A percentile compares a stretch with the other conserved stretches of the same genome.
Evolutionary conservation across 2,797 vertebrate species (phyloP).

Genomic region (Macropodus opercularis): DNA sequence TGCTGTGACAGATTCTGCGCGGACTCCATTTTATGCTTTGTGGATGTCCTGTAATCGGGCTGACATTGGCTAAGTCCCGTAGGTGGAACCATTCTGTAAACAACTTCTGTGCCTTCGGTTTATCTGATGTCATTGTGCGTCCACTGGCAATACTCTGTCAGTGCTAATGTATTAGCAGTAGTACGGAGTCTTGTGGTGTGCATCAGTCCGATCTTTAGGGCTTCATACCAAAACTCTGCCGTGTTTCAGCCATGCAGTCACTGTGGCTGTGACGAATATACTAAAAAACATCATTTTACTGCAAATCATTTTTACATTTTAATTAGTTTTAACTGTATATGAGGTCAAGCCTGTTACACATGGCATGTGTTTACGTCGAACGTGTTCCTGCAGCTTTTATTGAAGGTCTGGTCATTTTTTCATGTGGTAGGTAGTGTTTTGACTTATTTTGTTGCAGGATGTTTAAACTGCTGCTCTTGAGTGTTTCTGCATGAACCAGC

Average conservation of each 20-base stretch:
- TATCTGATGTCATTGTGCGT: constrained; percentile 32
- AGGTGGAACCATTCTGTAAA: constrained; percentile 35
- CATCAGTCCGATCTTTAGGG: constrained; percentile 17
- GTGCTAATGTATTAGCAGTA: constrained; percentile 32
- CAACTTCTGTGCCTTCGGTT: constrained; percentile 36
- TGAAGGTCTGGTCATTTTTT: neutral
- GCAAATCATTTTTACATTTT: neutral
- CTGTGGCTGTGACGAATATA: too few species aligned
- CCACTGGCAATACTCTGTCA: constrained; percentile 1
- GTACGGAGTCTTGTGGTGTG: constrained; percentile 8
- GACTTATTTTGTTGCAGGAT: constrained; percentile 7
- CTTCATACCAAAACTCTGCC: constrained; percentile 44
- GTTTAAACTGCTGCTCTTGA: constrained; percentile 21
- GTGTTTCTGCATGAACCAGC: constrained; percentile 26
- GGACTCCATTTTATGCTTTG: constrained; percentile 47
- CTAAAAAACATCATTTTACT: constrained; percentile 22
- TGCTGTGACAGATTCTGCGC: constrained; percentile 45
- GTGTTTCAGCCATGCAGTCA: constrained; percentile 18
- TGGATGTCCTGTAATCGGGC: constrained; percentile 48
- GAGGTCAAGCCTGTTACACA: constrained; percentile 1
- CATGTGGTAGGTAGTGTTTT: neutral
- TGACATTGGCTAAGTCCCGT: constrained; percentile 36
- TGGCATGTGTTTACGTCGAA: too few species aligned
- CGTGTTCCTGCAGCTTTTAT: constrained; percentile 10
- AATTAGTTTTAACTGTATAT: too few species aligned